Base-by-base conservation (phyloP, 23 tunicate genomes). In the Ascidia mentula region DNA sequence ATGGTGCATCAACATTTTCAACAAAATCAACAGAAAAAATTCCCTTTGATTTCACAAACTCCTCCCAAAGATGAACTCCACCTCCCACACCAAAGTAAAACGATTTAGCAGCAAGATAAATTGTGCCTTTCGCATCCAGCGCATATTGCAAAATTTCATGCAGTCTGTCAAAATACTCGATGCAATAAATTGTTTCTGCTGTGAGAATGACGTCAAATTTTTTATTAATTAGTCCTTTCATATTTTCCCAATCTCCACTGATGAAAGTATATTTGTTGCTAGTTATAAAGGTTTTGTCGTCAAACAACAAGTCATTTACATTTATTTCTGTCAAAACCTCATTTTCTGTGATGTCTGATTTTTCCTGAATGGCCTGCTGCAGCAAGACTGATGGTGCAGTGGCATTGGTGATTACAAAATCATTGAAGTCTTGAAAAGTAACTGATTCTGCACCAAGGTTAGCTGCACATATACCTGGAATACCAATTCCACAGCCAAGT, bases 1-100 rank as follows among this genome's bases (percentile, higher is more conserved):
- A 59, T 18, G 84, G 61, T 6, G 81, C 94, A 39, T 89, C 77
- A 60, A 80, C 69, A 38, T 20, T 37, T 31, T 77, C 35, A 0
- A 76, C 84, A 13, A 60, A 13, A n/a, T 39, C 76, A 37, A 84
- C 72, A 9, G 45, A 69, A 70, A 88, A 94, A 53, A 60, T 38
- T 5, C 77, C 46, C 37, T 60, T 75, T 0, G 28, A 17, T 46
- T 77, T 60, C 13, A 89, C 90, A 72, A 61, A 94, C 0, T 88
- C 87, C 37, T 65, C 72, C 94, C 91, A 94, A 28, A 42, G 24
- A 31, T 60, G 74, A 12, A 85, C 86, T 13, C 90, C 87, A 0
- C 94, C 98, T 31, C 94, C 98, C 22, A 94, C 94, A 5, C 98
- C 94, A 53, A 94, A 94, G 71, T 94, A 94, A 59, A 78, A 85